Evolutionary conservation across 2,113 vertebrate genomes (phyloP), one percentile per base, ranked within the genome.

Genomic region (Ranitomeya imitator): DNA sequence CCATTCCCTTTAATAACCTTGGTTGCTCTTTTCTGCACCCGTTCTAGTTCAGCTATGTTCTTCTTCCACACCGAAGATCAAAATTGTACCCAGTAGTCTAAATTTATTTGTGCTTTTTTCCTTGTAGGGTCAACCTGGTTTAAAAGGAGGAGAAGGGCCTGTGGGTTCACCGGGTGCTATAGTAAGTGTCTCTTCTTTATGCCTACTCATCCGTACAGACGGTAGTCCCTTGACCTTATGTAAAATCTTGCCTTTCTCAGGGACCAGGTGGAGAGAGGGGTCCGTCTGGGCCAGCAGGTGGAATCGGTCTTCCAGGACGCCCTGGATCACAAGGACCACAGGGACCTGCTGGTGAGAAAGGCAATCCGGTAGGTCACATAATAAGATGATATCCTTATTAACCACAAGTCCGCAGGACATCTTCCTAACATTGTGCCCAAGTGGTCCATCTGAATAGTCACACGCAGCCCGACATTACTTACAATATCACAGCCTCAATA

Each of bases 141-240:
- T 99, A 91, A 99, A 98, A 90, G 97, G 97, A 79, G 96, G 94
- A 90, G 97, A 97, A 89, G 97, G 97, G 0, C 96, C 95, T 10
- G 90, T 92, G 0, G 97, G 97, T 15, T 90, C 94, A 5, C 82
- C 94, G 0, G 97, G 97, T 71, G 54, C 92, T 85, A 91, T 90
- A 0, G 97, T 99, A 94, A 96, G 97, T 96, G 11, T 6, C 19
- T 63, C 14, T 54, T 31, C 59, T n/a, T 60, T 55, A 2, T 74
- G 12, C 13, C 57, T 37, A 9, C 26, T 54, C 5, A 31, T n/a
- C 37, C 6, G 1, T 8, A 84, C 7, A 57, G 37, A 45, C 37
- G 2, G 37, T 26, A 85, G 71, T 45, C 31, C 16, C 31, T 21
- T 57, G 6, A 45, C 10, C 21, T 57, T 52, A 45, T 71, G 26